Evolutionary conservation across 92 coral and sea anemone genomes (phyloP).

Genomic region (Epizoanthus rinbou): DNA sequence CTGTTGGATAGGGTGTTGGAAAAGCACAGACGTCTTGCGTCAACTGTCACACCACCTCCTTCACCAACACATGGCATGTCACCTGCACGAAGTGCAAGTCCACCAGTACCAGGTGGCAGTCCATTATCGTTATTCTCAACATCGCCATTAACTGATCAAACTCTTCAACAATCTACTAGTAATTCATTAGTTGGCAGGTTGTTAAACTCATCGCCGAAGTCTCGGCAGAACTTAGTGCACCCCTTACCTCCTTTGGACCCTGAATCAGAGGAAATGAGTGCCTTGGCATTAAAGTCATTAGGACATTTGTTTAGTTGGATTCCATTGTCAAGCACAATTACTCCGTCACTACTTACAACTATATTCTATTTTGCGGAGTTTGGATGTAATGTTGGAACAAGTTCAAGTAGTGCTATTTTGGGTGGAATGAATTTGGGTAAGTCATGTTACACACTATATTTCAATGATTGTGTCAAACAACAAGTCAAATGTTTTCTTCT

Average conservation of each 20-base stretch:
- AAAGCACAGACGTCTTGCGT: constrained; percentile 85
- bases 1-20: constrained; percentile 89
- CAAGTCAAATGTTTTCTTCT: too few species aligned
- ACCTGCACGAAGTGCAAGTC: constrained; percentile 79
- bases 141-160: constrained; percentile 62
- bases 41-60: constrained; percentile 98
- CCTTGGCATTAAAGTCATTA: constrained; percentile 78
- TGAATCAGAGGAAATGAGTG: constrained; percentile 92
- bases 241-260: constrained; percentile 95
- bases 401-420: constrained; percentile 69
- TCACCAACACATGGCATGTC: constrained; percentile 97
- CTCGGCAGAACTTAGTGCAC: constrained; percentile 80
- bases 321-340: constrained; percentile 89
- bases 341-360: constrained; percentile 88
- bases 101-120: constrained; percentile 68
- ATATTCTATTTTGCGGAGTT: constrained; percentile 98
- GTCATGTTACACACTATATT: constrained; percentile 2
- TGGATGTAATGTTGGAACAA: constrained; percentile 90
- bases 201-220: constrained; percentile 78
- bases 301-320: constrained; percentile 97
- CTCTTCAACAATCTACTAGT: constrained; percentile 62
- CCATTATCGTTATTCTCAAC: constrained; percentile 69
- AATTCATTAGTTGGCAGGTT: constrained; percentile 78
- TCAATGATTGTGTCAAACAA: neutral
- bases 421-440: constrained; percentile 87